Conservation (phyloP, 2,113 vertebrate species). For the Eira barbara region DNA sequence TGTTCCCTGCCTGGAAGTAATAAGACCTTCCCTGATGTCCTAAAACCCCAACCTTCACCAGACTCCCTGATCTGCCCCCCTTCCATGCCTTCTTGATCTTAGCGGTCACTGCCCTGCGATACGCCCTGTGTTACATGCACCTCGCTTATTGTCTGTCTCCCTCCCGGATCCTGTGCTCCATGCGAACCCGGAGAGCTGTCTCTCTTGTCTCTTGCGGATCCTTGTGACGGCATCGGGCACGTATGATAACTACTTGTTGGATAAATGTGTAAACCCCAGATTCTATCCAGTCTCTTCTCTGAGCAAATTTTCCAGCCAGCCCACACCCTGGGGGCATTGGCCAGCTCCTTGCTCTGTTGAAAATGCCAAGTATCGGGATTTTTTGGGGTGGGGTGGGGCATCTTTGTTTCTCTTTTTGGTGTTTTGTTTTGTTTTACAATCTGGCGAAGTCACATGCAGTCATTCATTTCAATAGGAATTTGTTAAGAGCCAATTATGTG, state of each 20-base stretch:
- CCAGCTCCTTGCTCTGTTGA: not conserved
- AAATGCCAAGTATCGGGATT: not conserved
- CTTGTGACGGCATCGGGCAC: not conserved
- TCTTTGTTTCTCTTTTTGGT: not conserved
- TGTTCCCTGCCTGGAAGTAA: not conserved
- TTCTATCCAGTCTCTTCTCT: not conserved
- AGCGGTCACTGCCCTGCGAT: not conserved
- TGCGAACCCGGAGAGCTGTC: not conserved
- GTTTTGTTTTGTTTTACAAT: too few relatives aligned
- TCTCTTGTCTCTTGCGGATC: too few relatives aligned
- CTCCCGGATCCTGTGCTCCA: not conserved
- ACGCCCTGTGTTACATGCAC: too few relatives aligned
- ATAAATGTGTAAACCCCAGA: not conserved
- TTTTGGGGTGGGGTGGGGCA: not conserved
- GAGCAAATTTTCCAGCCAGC: not conserved
- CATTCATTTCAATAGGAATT: not conserved
- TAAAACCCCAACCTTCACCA: not conserved
- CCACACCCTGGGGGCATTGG: not conserved
- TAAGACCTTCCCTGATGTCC: not conserved
- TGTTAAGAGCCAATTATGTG: not conserved
- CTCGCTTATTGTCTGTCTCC: not conserved
- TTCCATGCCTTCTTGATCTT: not conserved
- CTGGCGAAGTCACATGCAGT: not conserved
- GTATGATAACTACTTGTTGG: too few relatives aligned
- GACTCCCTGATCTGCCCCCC: not conserved